Percentiles rank a stretch among this genome's conserved stretches.
Conservation (phyloP, 2,797 vertebrate species). For the Coregonus suidteri region DNA sequence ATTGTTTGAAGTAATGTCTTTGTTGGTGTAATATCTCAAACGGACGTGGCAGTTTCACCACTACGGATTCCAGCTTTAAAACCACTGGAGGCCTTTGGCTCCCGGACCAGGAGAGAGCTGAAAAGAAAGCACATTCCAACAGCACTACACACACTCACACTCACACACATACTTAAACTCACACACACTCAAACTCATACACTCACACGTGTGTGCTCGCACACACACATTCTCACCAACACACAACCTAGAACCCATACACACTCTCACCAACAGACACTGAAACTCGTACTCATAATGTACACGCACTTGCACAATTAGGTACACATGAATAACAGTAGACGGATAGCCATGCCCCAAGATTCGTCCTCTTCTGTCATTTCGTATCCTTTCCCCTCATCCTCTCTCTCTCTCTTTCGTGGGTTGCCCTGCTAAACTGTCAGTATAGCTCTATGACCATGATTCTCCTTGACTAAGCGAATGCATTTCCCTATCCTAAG, state of each 20-base stretch:
- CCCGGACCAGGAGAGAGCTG: slow-evolving; percentile 73
- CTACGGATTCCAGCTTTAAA: slow-evolving; percentile 34
- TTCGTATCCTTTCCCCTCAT: slow-evolving; percentile 6
- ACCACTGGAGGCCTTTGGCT: slow-evolving; percentile 83
- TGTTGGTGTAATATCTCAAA: too few species aligned
- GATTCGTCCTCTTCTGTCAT: neutral
- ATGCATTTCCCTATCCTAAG: neutral
- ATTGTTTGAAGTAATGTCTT: too few species aligned
- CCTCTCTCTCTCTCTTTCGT: slow-evolving; percentile 41
- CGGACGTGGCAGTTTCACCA: too few species aligned
- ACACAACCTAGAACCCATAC: slow-evolving; percentile 4
- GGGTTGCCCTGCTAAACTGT: slow-evolving; percentile 8
- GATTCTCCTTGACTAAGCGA: neutral
- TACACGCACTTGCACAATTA: slow-evolving; percentile 36
- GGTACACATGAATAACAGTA: slow-evolving; percentile 42
- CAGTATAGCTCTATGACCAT: neutral
- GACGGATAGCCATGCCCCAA: neutral
- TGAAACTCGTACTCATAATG: slow-evolving; percentile 44
- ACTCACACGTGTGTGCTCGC: slow-evolving; percentile 30
- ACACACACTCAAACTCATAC: neutral
- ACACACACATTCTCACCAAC: slow-evolving; percentile 6
- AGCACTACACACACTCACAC: slow-evolving; percentile 29
- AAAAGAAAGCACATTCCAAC: slow-evolving; percentile 86
- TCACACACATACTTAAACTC: slow-evolving; percentile 1
- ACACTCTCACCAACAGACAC: slow-evolving; percentile 4